Conservation (phyloP, 64 coral and sea anemone genomes). For the Acropora yongei region DNA sequence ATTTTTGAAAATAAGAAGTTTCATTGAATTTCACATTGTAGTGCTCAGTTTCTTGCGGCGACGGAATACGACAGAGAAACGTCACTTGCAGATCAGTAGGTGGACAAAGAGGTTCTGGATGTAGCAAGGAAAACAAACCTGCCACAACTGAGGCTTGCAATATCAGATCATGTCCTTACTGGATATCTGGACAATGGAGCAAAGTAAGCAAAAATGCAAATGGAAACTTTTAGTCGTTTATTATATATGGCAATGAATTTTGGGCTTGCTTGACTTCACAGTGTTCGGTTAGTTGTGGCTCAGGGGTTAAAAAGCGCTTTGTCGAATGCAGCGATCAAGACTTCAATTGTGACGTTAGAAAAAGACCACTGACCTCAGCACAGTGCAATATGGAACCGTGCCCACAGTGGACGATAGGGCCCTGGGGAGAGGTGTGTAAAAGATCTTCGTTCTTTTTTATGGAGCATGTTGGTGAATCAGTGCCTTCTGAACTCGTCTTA, state of each 20-base stretch:
- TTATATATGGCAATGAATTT: not conserved
- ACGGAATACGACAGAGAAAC: constrained; percentile 2
- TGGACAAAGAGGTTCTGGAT: constrained; percentile 1
- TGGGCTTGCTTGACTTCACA: not conserved
- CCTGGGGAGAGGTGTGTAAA: constrained; percentile 23
- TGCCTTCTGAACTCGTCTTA: not conserved
- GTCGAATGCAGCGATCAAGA: constrained; percentile 35
- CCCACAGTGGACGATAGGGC: constrained; percentile 36
- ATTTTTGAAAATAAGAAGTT: too few species aligned
- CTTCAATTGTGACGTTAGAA: constrained; percentile 12
- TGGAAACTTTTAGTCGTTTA: not conserved
- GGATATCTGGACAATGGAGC: constrained; percentile 43
- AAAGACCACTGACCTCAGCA: not conserved
- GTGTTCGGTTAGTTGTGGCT: constrained; percentile 77
- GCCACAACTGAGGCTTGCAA: not conserved
- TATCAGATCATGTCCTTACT: constrained; percentile 22
- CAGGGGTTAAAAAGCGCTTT: constrained; percentile 41
- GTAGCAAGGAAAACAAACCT: constrained; percentile 26
- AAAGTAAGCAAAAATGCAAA: constrained; percentile 16
- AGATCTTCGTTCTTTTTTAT: not conserved
- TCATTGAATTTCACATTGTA: not conserved
- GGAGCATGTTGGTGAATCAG: not conserved
- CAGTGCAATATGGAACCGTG: constrained; percentile 12
- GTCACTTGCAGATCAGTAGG: constrained; percentile 13
- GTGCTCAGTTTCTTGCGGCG: constrained; percentile 68